phyloP scores from a whole-genome alignment of 2,797 vertebrate genomes.

The Buphagus erythrorhynchus region DNA sequence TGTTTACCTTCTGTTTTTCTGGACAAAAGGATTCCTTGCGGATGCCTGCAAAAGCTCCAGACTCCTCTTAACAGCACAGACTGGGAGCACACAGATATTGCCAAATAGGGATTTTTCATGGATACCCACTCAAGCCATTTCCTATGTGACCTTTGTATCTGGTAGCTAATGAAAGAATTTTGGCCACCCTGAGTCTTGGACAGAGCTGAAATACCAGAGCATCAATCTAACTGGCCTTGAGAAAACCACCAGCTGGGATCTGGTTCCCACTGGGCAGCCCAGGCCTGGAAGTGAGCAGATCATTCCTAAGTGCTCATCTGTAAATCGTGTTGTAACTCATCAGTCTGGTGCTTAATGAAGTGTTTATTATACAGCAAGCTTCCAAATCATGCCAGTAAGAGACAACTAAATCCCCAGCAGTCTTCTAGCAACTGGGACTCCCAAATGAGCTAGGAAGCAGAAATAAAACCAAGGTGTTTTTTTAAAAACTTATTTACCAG shows the following conservation, averaged over 20 bases:
- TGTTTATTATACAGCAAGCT: not conserved
- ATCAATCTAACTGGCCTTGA: not conserved
- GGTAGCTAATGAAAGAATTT: not conserved
- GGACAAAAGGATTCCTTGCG: not conserved
- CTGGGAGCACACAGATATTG: not conserved
- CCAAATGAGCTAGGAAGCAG: not conserved
- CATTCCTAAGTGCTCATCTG: not conserved
- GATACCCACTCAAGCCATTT: not conserved
- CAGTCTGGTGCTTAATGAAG: not conserved
- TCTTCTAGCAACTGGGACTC: not conserved
- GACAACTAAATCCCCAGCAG: not conserved
- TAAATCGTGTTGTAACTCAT: not conserved
- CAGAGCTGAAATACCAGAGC: not conserved
- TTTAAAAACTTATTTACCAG: not conserved
- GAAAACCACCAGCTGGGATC: not conserved
- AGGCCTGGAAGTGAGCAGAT: not conserved
- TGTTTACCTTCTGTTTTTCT: not conserved
- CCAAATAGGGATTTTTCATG: not conserved
- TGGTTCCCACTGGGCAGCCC: not conserved
- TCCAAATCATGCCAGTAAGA: not conserved
- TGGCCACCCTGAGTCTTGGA: not conserved
- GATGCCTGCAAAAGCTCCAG: not conserved
- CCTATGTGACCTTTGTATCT: not conserved
- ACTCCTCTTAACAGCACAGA: not conserved
- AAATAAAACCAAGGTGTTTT: not conserved